These are phyloP conservation scores for Automeris io DNA, from an alignment of 2,888 invertebrate species.

Conservation along the genomic window DNA sequence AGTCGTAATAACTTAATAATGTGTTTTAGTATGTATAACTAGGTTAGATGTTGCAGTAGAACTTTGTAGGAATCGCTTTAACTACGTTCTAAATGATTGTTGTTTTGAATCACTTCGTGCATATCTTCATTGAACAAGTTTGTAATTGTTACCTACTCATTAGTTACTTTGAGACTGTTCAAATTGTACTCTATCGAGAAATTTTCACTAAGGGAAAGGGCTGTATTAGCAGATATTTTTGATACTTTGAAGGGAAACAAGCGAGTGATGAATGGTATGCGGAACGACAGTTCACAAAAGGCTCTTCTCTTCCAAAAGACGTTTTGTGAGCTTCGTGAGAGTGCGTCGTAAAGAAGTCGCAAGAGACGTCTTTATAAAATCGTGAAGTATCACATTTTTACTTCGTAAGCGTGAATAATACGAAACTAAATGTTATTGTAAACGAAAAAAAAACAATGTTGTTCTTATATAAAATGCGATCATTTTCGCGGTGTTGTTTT, in stretches of 20 bases:
- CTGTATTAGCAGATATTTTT: conserved; percentile 76
- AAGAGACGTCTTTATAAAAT: conserved; percentile 25
- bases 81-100: conserved; percentile 63
- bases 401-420: conserved; percentile 60
- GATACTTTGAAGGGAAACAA: conserved; percentile 75
- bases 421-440: conserved; percentile 61
- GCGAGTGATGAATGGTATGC: conserved; percentile 41
- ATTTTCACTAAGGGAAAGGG: conserved; percentile 74
- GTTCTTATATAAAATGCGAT: conserved; percentile 73
- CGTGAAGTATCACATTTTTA: conserved; percentile 46
- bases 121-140: conserved; percentile 63
- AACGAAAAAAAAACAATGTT: conserved; percentile 69
- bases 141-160: conserved; percentile 74
- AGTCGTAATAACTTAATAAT: conserved; percentile 35
- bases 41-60: conserved; percentile 65
- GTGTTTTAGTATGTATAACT: conserved; percentile 49
- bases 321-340: neutral
- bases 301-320: conserved; percentile 13
- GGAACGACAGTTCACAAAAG: conserved; percentile 17
- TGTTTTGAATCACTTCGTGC: conserved; percentile 69
- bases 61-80: conserved; percentile 57
- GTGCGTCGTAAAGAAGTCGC: conserved; percentile 14
- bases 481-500: conserved; percentile 73
- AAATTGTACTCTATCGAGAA: conserved; percentile 68
- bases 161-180: conserved; percentile 77